phyloP scores from a whole-genome alignment of 2,888 invertebrate species.

The Pteria penguin region DNA sequence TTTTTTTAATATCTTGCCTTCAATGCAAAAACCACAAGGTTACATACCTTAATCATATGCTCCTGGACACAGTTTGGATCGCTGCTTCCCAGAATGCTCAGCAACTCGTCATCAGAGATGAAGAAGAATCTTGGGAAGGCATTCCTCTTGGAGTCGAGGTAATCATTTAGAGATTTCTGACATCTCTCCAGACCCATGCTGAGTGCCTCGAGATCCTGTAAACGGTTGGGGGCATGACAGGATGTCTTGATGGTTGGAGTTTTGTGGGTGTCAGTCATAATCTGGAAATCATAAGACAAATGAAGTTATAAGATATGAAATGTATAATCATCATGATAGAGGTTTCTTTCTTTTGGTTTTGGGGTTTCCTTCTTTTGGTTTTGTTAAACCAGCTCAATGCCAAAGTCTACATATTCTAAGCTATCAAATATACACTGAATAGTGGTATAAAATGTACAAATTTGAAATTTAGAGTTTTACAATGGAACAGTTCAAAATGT shows the following conservation, averaged over 20 bases:
- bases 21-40: too few relatives aligned
- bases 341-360: too few relatives aligned
- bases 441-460: too few relatives aligned
- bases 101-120: conserved; percentile 94
- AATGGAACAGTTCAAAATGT: too few relatives aligned
- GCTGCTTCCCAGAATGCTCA: conserved; percentile 93
- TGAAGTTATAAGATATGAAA: too few relatives aligned
- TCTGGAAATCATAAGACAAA: conserved; percentile 81
- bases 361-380: too few relatives aligned
- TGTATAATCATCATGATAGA: too few relatives aligned
- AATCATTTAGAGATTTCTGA: conserved; percentile 94
- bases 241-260: conserved; percentile 89
- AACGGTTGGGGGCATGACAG: conserved; percentile 87
- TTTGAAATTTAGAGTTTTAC: too few relatives aligned
- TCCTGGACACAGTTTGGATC: conserved; percentile 92
- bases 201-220: conserved; percentile 88
- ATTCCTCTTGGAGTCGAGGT: conserved; percentile 91
- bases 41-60: conserved; percentile 91
- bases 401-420: too few relatives aligned
- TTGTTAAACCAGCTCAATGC: too few relatives aligned
- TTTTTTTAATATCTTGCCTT: too few relatives aligned
- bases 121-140: conserved; percentile 95
- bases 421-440: too few relatives aligned
- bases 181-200: conserved; percentile 90
- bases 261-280: conserved; percentile 92